Base-by-base conservation (phyloP, 2,797 vertebrate genomes). In the Esox lucius region DNA sequence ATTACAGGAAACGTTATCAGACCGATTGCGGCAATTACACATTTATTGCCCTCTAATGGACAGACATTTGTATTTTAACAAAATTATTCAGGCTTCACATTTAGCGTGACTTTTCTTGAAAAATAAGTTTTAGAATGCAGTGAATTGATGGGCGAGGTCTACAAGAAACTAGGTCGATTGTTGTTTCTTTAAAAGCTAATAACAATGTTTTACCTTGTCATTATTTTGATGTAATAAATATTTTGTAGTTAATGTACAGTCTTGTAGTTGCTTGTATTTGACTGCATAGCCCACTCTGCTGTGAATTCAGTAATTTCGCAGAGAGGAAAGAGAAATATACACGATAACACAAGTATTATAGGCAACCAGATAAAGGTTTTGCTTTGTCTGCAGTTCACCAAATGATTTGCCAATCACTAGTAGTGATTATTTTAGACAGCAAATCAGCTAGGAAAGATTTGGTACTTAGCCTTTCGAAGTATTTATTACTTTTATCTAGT, bases 1-100 rank as follows among this genome's bases (percentile, higher is more conserved):
- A 42, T 75, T 62, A 22, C 56, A 75, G 74, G 68, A 75, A 70
- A 65, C 48, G 56, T 71, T 35, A 65, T 33, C 19, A 59, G 31
- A 61, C 39, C 68, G 15, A 12, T 53, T 46, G 24, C 28, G n/a
- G 19, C 13, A 64, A 65, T 66, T 51, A 74, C 48, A 69, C 13
- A 56, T 74, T 39, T 13, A 56, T 74, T 56, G 49, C 33, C 39
- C 53, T 42, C 22, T 59, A 28, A 42, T 59, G n/a, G 16, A 69
- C 31, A 56, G 28, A 31, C 15, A 22, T 24, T 24, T 13, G 24
- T 61, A 4, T 61, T 61, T 26, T 26, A 13, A 22, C 22, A 11
- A 24, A 49, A 59, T 24, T 0, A 26, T 13, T 26, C 12, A 24
- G 22, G 3, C 3, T 51, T 12, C 16, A 31, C 16, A 53, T 9